phyloP scores from a whole-genome alignment of 2,113 vertebrate genomes.

The zebrafish (Danio rerio) region GRCz12tu NC_133190.1:5951001-5951500 shows the following conservation, averaged over 20 bases:
- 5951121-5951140: slow-evolving; percentile 55
- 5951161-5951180: slow-evolving; percentile 73
- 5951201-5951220: neutral
- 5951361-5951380: too few relatives aligned
- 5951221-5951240: slow-evolving; percentile 68
- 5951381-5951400: too few relatives aligned
- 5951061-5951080: slow-evolving; percentile 70
- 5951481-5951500: too few relatives aligned
- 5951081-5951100: slow-evolving; percentile 63
- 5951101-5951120: slow-evolving; percentile 67
- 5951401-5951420: too few relatives aligned
- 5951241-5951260: neutral
- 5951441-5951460: too few relatives aligned
- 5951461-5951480: too few relatives aligned
- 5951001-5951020: slow-evolving; percentile 77
- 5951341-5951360: too few relatives aligned
- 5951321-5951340: neutral
- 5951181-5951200: slow-evolving; percentile 57
- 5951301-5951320: neutral
- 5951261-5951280: neutral
- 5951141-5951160: slow-evolving; percentile 72
- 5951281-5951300: neutral
- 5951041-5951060: slow-evolving; percentile 87
- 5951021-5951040: slow-evolving; percentile 82
- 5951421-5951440: too few relatives aligned